Evolutionary conservation across 2,797 vertebrate genomes (phyloP).

Genomic region (Yasuhikotakia modesta): DNA sequence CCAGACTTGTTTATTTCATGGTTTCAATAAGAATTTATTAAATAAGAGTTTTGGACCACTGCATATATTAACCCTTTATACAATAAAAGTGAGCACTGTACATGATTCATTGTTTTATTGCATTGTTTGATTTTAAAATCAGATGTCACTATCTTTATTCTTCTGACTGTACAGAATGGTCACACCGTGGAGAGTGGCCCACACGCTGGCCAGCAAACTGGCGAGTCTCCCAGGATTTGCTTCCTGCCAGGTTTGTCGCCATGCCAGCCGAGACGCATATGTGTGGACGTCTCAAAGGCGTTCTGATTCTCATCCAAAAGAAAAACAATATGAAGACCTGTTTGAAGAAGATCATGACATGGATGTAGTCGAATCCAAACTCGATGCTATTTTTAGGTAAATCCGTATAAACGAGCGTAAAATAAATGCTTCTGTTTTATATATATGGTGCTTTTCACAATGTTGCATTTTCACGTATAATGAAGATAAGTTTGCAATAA

Average conservation of each 20-base stretch:
- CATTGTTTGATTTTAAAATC: not conserved
- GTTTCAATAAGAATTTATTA: no score
- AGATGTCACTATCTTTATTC: constrained; percentile 1
- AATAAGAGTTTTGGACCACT: not conserved
- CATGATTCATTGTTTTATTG: not conserved
- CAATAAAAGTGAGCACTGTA: not conserved
- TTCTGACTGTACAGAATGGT: constrained; percentile 58
- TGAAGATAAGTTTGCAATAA: no score
- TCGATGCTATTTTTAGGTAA: constrained; percentile 70
- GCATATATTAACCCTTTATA: not conserved
- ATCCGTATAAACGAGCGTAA: constrained; percentile 17
- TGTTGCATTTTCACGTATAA: no score
- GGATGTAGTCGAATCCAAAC: constrained; percentile 68
- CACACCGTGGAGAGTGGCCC: constrained; percentile 54
- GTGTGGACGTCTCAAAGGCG: not conserved
- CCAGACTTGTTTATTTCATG: no score
- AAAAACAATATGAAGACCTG: constrained; percentile 39
- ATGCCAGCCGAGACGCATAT: constrained; percentile 57
- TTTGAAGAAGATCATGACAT: constrained; percentile 59
- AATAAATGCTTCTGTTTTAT: not conserved
- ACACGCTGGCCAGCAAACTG: constrained; percentile 57
- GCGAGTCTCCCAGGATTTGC: constrained; percentile 7
- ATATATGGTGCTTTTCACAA: no score
- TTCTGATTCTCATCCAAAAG: constrained; percentile 31
- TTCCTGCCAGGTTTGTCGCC: constrained; percentile 48